A percentile compares a stretch with the other conserved stretches of the same genome.
phyloP scores from a whole-genome alignment of 2,888 invertebrate genomes.

The Chloroclystis v-ata region DNA sequence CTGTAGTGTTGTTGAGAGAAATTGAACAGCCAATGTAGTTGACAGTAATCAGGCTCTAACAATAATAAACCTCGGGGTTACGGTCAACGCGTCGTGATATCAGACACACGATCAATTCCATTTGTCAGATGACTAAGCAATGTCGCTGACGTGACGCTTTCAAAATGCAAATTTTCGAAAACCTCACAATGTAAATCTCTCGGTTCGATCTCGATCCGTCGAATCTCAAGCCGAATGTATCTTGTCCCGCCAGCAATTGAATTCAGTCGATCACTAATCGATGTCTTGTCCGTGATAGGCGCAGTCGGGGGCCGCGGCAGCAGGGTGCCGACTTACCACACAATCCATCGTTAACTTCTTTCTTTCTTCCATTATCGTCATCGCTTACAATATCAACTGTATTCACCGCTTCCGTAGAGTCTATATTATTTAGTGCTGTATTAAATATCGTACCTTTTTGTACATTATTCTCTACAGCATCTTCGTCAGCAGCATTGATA shows the following conservation, averaged over 20 bases:
- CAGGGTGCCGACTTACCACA: slow-evolving; percentile 79
- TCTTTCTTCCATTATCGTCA: slow-evolving; percentile 73
- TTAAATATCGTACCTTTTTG: slow-evolving; percentile 70
- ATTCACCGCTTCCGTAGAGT: slow-evolving; percentile 53
- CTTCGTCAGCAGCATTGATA: slow-evolving; percentile 64
- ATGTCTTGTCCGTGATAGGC: slow-evolving; percentile 78
- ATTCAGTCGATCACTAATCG: slow-evolving; percentile 79
- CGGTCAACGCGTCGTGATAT: slow-evolving; percentile 74
- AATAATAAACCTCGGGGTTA: slow-evolving; percentile 70
- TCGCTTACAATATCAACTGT: slow-evolving; percentile 64
- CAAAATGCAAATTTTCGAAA: slow-evolving; percentile 77
- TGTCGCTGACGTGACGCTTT: slow-evolving; percentile 74
- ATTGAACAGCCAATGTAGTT: slow-evolving; percentile 45
- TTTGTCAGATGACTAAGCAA: slow-evolving; percentile 77
- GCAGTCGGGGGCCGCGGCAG: slow-evolving; percentile 75
- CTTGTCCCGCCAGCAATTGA: slow-evolving; percentile 76
- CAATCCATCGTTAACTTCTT: slow-evolving; percentile 79
- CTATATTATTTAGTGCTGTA: slow-evolving; percentile 53
- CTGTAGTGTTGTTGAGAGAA: slow-evolving; percentile 44
- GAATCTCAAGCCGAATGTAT: slow-evolving; percentile 55
- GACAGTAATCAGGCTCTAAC: slow-evolving; percentile 74
- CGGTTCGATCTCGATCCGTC: slow-evolving; percentile 68
- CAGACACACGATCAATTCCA: slow-evolving; percentile 72
- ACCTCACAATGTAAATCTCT: slow-evolving; percentile 72
- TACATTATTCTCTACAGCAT: slow-evolving; percentile 72